Evolutionary conservation across 2,113 vertebrate genomes (phyloP).

Genomic region (Solea senegalensis): DNA sequence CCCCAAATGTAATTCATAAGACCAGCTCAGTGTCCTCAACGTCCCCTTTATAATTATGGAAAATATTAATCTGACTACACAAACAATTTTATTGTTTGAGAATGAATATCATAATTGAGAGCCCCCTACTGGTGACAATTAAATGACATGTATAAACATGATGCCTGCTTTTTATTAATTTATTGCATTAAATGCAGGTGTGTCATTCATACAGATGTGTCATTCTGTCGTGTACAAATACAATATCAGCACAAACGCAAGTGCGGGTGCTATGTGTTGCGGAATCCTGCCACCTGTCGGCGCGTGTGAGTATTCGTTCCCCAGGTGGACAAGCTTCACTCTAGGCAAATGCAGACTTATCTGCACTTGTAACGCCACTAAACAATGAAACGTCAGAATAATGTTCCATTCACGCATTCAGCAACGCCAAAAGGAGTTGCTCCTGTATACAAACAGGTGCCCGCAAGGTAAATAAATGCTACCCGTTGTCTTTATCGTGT

Average conservation of each 20-base stretch:
- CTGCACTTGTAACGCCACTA: background rate
- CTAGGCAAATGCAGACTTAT: background rate
- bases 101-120: too few species aligned
- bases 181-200: background rate
- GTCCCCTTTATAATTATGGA: too few species aligned
- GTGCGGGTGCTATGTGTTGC: background rate
- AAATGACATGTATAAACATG: background rate
- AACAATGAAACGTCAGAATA: slow-evolving; percentile 34
- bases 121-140: background rate
- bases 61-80: background rate
- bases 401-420: background rate
- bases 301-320: accelerated
- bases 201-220: too few species aligned
- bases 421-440: background rate
- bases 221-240: background rate
- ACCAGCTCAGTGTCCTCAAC: too few species aligned
- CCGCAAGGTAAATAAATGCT: slow-evolving; percentile 33
- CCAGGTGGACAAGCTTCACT: background rate
- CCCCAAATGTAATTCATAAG: too few species aligned
- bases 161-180: too few species aligned
- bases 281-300: slow-evolving; percentile 53
- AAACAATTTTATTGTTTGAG: background rate
- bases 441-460: background rate
- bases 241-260: background rate
- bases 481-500: background rate